Base-by-base conservation (phyloP, 2,113 vertebrate species). In the Cacatua alba region DNA sequence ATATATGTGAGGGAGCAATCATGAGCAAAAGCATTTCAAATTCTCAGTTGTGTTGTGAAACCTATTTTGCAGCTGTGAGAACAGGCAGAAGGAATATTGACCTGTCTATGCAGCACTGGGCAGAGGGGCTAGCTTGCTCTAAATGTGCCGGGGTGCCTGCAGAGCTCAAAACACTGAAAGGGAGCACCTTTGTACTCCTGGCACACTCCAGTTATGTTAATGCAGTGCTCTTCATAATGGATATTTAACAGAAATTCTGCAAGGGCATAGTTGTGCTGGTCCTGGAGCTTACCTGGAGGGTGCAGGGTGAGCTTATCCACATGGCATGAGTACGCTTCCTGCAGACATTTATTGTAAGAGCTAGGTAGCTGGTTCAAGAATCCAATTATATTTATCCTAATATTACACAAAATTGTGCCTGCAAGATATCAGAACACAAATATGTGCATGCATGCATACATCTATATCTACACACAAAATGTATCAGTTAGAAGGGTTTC, bases 321-420 rank as follows among this genome's bases (percentile, higher is more conserved):
- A 5, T 25, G 48, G 46, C 31, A 44, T 1, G 6, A 0, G 1
- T 13, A 37, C 3, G 1, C 31, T 74, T 60, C 43, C 44, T 52
- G 57, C 70, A 86, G 46, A 41, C 4, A 19, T 17, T 29, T 35
- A 31, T 18, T 4, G 6, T 57, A 33, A 46, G 21, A 74, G 35
- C 0, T 11, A 18, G 29, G 28, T 10, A 59, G 8, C 55, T 39
- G 13, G 31, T 55, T 80, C 44, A 31, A 67, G 29, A 77, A 35
- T 20, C 6, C 74, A 51, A 3, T 18, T 16, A 13, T 3, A 31
- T 43, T 4, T 64, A n/a, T 41, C n/a, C 7, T 33, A 48, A 13
- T 5, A 52, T 10, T 31, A 49, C 16, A 39, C 2, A 9, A 43
- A 78, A 64, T 18, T 20, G 5, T 86, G 20, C 39, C 63, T 55